Percentiles rank a stretch among this genome's conserved stretches.
These are phyloP conservation scores for Corythaixoides concolor DNA, from an alignment of 2,113 vertebrate species.

Conservation along the genomic window DNA sequence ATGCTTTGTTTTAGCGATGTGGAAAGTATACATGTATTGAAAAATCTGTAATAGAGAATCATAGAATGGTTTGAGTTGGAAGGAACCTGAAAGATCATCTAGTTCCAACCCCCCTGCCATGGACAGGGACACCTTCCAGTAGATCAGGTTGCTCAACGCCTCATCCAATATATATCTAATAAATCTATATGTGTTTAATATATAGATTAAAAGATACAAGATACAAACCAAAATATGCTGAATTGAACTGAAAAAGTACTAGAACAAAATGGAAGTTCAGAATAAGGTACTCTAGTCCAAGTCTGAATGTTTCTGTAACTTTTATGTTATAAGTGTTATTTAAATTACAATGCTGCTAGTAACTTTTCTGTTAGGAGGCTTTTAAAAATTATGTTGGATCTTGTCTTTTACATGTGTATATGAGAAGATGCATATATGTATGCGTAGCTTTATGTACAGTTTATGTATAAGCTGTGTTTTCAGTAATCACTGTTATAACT, in stretches of 20 bases:
- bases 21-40: background rate
- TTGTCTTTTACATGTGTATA: background rate
- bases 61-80: no score
- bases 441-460: background rate
- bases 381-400: background rate
- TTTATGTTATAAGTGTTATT: background rate
- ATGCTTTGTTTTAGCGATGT: background rate
- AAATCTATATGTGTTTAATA: background rate
- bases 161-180: background rate
- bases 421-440: background rate
- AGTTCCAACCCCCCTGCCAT: no score
- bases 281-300: background rate
- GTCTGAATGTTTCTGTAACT: background rate
- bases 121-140: no score
- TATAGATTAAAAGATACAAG: no score
- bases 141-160: no score
- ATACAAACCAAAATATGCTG: background rate
- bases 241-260: background rate
- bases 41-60: background rate
- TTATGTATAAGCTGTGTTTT: background rate
- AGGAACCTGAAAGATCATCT: no score
- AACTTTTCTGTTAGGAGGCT: background rate
- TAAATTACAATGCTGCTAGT: background rate
- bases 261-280: background rate
- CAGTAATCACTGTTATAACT: background rate